Percentiles rank a stretch among this genome's conserved stretches.
phyloP scores from a whole-genome alignment of 2,113 vertebrate genomes.

The Phylloscopus trochiloides region DNA sequence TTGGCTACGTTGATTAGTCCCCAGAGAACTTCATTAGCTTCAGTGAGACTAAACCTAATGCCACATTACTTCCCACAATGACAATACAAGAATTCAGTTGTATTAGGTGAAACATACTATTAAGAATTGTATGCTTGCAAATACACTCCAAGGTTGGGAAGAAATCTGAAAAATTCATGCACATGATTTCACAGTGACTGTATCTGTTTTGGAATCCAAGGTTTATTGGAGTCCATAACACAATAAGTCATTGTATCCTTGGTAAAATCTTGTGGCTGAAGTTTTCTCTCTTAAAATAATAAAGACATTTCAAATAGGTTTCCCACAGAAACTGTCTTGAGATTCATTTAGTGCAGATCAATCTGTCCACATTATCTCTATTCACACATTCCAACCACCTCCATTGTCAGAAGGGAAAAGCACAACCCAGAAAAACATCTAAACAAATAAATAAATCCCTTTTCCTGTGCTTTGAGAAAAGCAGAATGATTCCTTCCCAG shows the following conservation, averaged over 20 bases:
- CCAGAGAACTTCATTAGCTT: not conserved
- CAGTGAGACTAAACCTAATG: not conserved
- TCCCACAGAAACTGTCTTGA: not conserved
- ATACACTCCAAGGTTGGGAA: not conserved
- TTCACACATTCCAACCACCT: not conserved
- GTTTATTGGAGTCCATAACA: not conserved
- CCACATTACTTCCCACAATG: not conserved
- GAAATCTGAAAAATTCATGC: not conserved
- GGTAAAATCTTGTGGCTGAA: not conserved
- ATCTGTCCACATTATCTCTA: not conserved
- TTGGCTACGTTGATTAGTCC: not conserved
- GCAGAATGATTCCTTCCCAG: not conserved
- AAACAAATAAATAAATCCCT: conserved; percentile 44
- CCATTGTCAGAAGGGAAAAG: not conserved
- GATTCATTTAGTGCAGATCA: not conserved
- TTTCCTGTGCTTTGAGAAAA: conserved; percentile 21
- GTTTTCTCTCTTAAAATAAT: not conserved
- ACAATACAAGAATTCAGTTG: not conserved
- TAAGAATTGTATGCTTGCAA: not conserved
- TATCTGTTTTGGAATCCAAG: not conserved
- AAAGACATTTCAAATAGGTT: conserved; percentile 2
- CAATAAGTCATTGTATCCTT: not conserved
- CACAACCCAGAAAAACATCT: not conserved
- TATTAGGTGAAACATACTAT: not conserved
- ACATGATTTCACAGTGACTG: not conserved